Evolutionary conservation across 2,113 vertebrate genomes (phyloP), one percentile per base, ranked within the genome.

Genomic region (Thunnus maccoyii): DNA sequence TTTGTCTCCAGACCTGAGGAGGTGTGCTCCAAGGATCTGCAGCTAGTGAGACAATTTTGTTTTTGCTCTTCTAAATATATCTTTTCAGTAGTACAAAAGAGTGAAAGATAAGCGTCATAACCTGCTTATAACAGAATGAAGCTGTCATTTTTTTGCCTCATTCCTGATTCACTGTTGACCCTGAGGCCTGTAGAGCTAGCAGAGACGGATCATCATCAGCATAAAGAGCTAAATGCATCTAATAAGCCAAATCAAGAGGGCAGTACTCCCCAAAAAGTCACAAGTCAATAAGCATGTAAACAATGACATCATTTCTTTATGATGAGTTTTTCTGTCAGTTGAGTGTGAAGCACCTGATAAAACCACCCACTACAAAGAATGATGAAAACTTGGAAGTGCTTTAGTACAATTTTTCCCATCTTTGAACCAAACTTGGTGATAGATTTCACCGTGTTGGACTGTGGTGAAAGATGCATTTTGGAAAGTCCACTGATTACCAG

Each of bases 1-100:
- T 82, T 85, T 95, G 95, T 92, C 95, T 95, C 93, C 83, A 94
- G 92, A 94, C 92, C 90, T 93, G 91, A 96, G 94, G 87, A 93
- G 30, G 94, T 92, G 89, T 91, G 93, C 94, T 93, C 94, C 92
- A 91, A 90, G 95, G 91, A 95, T 93, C 81, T 65, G 62, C 78
- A 78, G 61, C 47, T 48, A 56, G 64, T 64, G 80, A 88, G 89
- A 91, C 84, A 79, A 83, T 74, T 86, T 86, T 79, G 75, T 80
- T 84, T 88, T 80, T 85, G 51, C 66, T 86, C 41, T 78, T 84
- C 44, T 62, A 55, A 69, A 78, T 87, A 64, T 94, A 87, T 84
- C 71, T 86, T 64, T 82, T 67, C 75, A 54, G 20, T 82, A 90
- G 89, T 82, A 71, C 30, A 69, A 76, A 64, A 82, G 67, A 71